Base-by-base conservation (phyloP, 2,113 vertebrate genomes). In the Dryoscopus gambensis region DNA sequence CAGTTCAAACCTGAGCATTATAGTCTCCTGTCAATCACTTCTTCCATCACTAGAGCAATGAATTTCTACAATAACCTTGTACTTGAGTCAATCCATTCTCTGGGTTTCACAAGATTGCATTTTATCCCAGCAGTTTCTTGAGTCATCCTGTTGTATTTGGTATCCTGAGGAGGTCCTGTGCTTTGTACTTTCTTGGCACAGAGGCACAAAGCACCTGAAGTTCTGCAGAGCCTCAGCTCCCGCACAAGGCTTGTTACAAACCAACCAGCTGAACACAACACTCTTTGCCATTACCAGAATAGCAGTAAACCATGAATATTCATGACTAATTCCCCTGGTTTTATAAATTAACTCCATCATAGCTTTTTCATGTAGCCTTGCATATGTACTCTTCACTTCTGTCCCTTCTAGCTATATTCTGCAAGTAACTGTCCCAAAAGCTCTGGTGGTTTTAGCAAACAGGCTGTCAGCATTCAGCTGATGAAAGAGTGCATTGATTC, bases 31-130 rank as follows among this genome's bases (percentile, higher is more conserved):
- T 67, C 88, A 89, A 57, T 78, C 90, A 86, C 59, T 64, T 89
- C 56, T 88, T 91, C 75, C 39, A 87, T 49, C 64, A 71, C 62
- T 25, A 60, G 59, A 87, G 76, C 88, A 79, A 79, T 79, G 44
- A 96, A 81, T 96, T 91, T 90, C 78, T 90, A 40, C 39, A 74
- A 64, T 93, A 93, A 90, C 68, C 73, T 75, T 89, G 60, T 37
- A 71, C 65, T 78, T 30, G 49, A 71, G 76, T 84, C 83, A 90
- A 64, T 92, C 75, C 18, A 17, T 84, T 93, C 60, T 71, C 65
- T 37, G 16, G 20, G 28, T 87, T 96, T 93, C 69, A 76, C 76
- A 76, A 89, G 44, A 81, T 2, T 84, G 25, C 49, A 65, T 69
- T 96, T 94, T 68, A 56, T 57, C 64, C 33, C 37, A 16, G 47